Percentiles rank a stretch among this genome's conserved stretches.
Evolutionary conservation across 2,888 invertebrate species (phyloP).

Genomic region (Unio pictorum): DNA sequence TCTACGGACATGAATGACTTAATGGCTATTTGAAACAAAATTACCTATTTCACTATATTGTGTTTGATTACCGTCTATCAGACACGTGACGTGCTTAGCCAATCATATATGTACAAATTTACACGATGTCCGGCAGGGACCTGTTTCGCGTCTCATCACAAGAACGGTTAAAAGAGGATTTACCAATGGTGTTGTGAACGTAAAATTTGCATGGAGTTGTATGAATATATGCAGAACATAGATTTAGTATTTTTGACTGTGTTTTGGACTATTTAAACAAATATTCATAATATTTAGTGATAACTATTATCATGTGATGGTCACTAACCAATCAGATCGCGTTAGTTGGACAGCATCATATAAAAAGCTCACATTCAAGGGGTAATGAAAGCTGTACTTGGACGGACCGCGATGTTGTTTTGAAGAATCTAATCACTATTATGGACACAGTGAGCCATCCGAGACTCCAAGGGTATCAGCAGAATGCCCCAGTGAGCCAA

Average conservation of each 20-base stretch:
- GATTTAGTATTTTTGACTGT: too few relatives aligned
- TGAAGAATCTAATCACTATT: conserved; percentile 63
- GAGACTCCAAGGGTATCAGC: conserved; percentile 72
- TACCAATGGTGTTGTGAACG: too few relatives aligned
- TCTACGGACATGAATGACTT: too few relatives aligned
- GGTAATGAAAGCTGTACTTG: conserved; percentile 56
- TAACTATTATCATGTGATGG: conserved; percentile 63
- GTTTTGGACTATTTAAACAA: too few relatives aligned
- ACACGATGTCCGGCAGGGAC: conserved; percentile 14
- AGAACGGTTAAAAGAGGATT: too few relatives aligned
- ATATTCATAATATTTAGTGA: not conserved
- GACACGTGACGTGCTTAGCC: conserved; percentile 22
- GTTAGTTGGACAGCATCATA: conserved; percentile 58
- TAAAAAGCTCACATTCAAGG: conserved; percentile 49
- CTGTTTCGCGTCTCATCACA: not conserved
- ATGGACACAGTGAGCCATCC: conserved; percentile 75
- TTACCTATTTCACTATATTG: too few relatives aligned
- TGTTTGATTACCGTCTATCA: too few relatives aligned
- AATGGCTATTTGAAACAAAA: too few relatives aligned
- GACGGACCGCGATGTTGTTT: conserved; percentile 56
- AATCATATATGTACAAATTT: conserved; percentile 16
- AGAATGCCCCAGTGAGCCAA: conserved; percentile 71
- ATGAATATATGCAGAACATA: too few relatives aligned
- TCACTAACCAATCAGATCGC: conserved; percentile 63
- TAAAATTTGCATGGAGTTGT: too few relatives aligned